Percentiles rank a stretch among this genome's conserved stretches.
These are phyloP conservation scores for Poecilia latipinna DNA, from an alignment of 2,113 vertebrate species.

Conservation along the genomic window DNA sequence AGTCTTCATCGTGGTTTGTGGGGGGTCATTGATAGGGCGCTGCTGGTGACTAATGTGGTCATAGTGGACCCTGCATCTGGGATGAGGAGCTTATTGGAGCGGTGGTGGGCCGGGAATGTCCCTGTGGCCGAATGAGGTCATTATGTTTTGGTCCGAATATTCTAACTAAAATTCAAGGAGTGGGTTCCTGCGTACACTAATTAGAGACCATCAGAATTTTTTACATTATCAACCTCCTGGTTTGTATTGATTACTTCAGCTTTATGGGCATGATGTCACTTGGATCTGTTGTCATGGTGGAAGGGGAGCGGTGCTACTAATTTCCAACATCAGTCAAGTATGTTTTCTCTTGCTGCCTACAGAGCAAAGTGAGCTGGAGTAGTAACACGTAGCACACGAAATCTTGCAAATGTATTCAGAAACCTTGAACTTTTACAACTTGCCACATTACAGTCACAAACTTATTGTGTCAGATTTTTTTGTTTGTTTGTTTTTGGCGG, in stretches of 20 bases:
- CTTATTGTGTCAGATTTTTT: too few species aligned
- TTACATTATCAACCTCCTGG: constrained; percentile 26
- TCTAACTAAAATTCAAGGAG: constrained; percentile 28
- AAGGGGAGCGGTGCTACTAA: constrained; percentile 20
- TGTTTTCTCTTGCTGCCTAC: background rate
- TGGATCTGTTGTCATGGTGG: constrained; percentile 47
- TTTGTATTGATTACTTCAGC: constrained; percentile 52
- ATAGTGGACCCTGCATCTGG: constrained; percentile 48
- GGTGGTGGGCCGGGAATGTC: constrained; percentile 23
- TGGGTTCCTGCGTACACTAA: constrained; percentile 21
- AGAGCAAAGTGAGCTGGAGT: constrained; percentile 7
- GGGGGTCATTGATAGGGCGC: constrained; percentile 50
- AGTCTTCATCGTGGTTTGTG: constrained; percentile 60
- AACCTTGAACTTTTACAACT: too few species aligned
- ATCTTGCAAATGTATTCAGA: background rate
- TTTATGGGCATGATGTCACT: constrained; percentile 67
- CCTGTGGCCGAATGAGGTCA: constrained; percentile 64
- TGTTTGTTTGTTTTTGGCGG: too few species aligned
- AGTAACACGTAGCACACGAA: background rate
- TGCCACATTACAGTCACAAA: too few species aligned
- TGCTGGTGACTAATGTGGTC: constrained; percentile 65
- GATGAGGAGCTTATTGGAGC: constrained; percentile 56
- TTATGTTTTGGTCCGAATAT: constrained; percentile 30
- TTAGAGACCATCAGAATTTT: constrained; percentile 43
- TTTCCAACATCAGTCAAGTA: constrained; percentile 46